Percentiles rank a stretch among this genome's conserved stretches.
Conservation (phyloP, 2,113 vertebrate genomes). For the Anhinga rufa region DNA sequence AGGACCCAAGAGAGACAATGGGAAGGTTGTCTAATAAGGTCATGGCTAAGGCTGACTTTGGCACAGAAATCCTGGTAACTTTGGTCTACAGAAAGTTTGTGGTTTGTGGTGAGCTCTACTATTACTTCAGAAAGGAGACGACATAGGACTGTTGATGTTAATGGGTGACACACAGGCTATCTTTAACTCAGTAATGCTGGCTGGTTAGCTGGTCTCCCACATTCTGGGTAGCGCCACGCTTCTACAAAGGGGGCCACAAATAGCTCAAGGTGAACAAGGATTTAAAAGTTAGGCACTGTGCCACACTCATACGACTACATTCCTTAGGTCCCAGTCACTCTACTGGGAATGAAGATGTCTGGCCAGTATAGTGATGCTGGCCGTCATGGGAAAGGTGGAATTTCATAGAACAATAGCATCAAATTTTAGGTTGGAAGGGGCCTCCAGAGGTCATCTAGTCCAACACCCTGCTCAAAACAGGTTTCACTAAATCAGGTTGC, state of each 20-base stretch:
- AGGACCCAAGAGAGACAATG: background rate
- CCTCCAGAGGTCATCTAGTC: background rate
- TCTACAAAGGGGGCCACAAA: background rate
- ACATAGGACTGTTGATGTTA: background rate
- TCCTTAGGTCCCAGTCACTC: background rate
- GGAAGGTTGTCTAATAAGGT: background rate
- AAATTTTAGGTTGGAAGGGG: background rate
- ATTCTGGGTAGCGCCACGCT: background rate
- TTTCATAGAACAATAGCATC: background rate
- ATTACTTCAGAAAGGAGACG: background rate
- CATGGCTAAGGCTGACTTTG: background rate
- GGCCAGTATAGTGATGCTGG: too few species aligned
- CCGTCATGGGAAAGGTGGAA: background rate
- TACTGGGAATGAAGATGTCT: background rate
- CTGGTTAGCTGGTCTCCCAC: background rate
- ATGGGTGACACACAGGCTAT: accelerated
- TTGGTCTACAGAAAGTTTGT: background rate
- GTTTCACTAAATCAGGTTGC: background rate
- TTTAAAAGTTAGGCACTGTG: background rate
- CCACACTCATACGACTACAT: background rate
- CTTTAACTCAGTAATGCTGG: background rate
- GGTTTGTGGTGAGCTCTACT: background rate
- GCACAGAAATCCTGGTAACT: background rate
- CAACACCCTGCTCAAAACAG: background rate
- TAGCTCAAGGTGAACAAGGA: background rate